Percentiles rank a stretch among this genome's conserved stretches.
Evolutionary conservation across 2,113 vertebrate genomes (phyloP).

Genomic region (Neodontobutis hainanensis): DNA sequence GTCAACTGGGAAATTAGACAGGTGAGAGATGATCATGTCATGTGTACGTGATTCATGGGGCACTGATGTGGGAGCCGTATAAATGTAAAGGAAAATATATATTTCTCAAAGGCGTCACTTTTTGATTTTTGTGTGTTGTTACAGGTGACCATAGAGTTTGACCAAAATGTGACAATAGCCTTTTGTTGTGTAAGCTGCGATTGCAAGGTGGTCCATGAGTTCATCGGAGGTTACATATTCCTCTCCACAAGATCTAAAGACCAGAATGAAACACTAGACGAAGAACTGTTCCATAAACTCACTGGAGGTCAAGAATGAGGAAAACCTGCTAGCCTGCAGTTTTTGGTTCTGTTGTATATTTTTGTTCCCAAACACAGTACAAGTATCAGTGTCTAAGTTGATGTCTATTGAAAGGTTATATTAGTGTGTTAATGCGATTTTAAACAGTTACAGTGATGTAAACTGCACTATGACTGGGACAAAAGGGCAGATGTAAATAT

Average conservation of each 20-base stretch:
- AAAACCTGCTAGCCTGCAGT: neutral
- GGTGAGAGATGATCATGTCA: slow-evolving; percentile 65
- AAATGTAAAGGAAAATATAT: neutral
- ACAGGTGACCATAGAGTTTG: slow-evolving; percentile 95
- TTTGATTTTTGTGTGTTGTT: slow-evolving; percentile 30
- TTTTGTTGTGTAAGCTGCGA: slow-evolving; percentile 91
- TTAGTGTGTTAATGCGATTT: neutral
- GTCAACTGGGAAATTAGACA: slow-evolving; percentile 99
- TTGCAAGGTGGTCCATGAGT: slow-evolving; percentile 96
- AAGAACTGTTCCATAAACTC: slow-evolving; percentile 96
- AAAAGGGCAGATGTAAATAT: neutral
- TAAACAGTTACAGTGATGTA: too few species aligned
- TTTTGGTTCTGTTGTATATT: neutral
- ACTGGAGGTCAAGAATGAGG: slow-evolving; percentile 93
- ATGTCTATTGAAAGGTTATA: neutral
- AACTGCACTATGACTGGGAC: too few species aligned
- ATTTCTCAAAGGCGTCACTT: neutral
- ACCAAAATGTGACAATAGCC: slow-evolving; percentile 89
- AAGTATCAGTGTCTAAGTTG: neutral
- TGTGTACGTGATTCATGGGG: neutral
- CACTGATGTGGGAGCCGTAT: neutral
- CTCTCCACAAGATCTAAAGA: slow-evolving; percentile 96
- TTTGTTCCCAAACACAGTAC: neutral
- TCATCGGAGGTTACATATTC: slow-evolving; percentile 98
- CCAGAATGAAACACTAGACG: slow-evolving; percentile 94